Conservation (phyloP, 1,140 invertebrate genomes). For the Theocolax elegans region DNA sequence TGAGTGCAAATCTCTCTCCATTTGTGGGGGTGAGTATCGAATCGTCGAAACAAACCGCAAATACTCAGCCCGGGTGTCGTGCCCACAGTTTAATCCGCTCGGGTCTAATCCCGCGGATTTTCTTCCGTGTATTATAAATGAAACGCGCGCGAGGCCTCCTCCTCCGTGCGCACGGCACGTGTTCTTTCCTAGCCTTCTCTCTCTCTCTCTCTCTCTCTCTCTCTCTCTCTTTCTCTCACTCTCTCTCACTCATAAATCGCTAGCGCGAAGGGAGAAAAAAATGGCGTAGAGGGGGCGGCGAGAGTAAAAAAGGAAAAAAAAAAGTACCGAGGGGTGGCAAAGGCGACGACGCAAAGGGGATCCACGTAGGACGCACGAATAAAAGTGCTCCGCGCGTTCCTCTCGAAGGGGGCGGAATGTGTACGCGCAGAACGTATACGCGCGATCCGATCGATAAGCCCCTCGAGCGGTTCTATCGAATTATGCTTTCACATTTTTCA, state of each 20-base stretch:
- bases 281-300: constrained; percentile 8
- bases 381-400: constrained; percentile 64
- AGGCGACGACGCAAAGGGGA: constrained; percentile 49
- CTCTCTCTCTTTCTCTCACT: constrained; percentile 45
- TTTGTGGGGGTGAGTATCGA: neutral
- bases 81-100: constrained; percentile 8
- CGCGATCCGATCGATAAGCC: constrained; percentile 66
- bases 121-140: constrained; percentile 23
- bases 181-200: neutral
- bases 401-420: constrained; percentile 58
- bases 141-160: neutral
- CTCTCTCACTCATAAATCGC: constrained; percentile 35
- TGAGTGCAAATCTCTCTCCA: neutral
- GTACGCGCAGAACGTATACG: constrained; percentile 6
- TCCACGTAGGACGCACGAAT: constrained; percentile 61
- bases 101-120: constrained; percentile 24
- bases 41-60: constrained; percentile 9
- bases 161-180: neutral
- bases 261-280: constrained; percentile 11
- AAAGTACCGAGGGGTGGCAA: constrained; percentile 43
- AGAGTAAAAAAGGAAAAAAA: constrained; percentile 43
- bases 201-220: constrained; percentile 19
- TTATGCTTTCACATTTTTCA: constrained; percentile 39
- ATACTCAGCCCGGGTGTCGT: neutral
- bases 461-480: constrained; percentile 18